Conservation (phyloP, 2,888 invertebrate species). For the Amphimallon solstitiale region DNA sequence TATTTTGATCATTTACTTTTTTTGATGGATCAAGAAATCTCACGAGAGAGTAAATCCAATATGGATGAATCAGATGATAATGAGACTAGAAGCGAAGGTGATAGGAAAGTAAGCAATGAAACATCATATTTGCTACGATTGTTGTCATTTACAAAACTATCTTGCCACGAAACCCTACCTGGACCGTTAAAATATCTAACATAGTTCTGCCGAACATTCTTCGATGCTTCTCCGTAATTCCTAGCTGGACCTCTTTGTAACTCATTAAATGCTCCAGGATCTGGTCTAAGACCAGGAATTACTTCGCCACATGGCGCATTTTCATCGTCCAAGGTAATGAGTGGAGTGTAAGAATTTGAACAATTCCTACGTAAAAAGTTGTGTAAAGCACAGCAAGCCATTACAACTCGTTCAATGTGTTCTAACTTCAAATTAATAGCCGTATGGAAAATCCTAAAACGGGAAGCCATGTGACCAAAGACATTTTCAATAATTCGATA, state of each 20-base stretch:
- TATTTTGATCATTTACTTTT: too few species aligned
- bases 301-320: not conserved
- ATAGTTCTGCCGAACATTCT: constrained; percentile 34
- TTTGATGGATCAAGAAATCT: too few species aligned
- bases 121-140: too few species aligned
- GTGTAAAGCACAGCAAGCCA: too few species aligned
- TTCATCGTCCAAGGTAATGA: not conserved
- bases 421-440: constrained; percentile 40
- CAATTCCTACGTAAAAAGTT: too few species aligned
- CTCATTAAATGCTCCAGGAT: constrained; percentile 8
- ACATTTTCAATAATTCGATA: constrained; percentile 42
- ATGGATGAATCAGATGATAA: too few species aligned
- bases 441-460: constrained; percentile 43
- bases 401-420: constrained; percentile 41
- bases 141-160: constrained; percentile 21
- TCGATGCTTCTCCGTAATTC: constrained; percentile 17
- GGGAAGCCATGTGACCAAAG: constrained; percentile 42
- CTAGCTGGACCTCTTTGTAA: too few species aligned
- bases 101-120: too few species aligned
- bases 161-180: constrained; percentile 36
- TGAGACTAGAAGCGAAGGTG: too few species aligned
- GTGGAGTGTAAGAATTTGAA: not conserved
- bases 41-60: too few species aligned
- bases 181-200: constrained; percentile 36
- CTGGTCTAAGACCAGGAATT: too few species aligned